Percentiles rank a stretch among this genome's conserved stretches.
phyloP scores from a whole-genome alignment of 2,888 invertebrate species.

The Acanthopleura granulata region DNA sequence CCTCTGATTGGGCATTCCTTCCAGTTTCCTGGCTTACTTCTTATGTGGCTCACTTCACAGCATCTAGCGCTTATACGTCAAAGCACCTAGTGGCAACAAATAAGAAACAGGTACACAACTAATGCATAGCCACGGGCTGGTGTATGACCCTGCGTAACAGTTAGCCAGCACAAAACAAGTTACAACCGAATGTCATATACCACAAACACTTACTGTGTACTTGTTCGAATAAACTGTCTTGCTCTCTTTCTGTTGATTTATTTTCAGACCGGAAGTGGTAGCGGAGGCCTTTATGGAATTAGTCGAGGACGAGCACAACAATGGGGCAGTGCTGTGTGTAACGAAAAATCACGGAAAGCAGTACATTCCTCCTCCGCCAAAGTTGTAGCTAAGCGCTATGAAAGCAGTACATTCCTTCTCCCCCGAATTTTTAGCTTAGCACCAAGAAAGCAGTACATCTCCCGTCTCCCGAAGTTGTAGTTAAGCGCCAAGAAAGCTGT shows the following conservation, averaged over 20 bases:
- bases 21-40: too few relatives aligned
- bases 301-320: slow-evolving; percentile 39
- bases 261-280: slow-evolving; percentile 35
- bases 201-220: background rate
- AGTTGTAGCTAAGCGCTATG: background rate
- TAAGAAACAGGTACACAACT: too few relatives aligned
- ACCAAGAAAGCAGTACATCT: too few relatives aligned
- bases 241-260: background rate
- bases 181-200: too few relatives aligned
- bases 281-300: slow-evolving; percentile 37
- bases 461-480: too few relatives aligned
- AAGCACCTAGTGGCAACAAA: too few relatives aligned
- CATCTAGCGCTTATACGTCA: too few relatives aligned
- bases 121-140: too few relatives aligned
- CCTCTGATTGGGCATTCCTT: too few relatives aligned
- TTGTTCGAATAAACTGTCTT: slow-evolving; percentile 14
- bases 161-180: too few relatives aligned
- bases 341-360: slow-evolving; percentile 19
- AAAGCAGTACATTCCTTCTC: background rate
- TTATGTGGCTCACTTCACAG: too few relatives aligned
- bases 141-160: background rate
- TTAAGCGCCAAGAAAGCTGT: too few relatives aligned
- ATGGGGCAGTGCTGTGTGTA: slow-evolving; percentile 39
- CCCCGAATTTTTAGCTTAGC: background rate
- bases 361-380: slow-evolving; percentile 7